Evolutionary conservation across 1,140 invertebrate species (phyloP), one percentile per base, ranked within the genome.

Genomic region (Meloidogyne floridensis): DNA sequence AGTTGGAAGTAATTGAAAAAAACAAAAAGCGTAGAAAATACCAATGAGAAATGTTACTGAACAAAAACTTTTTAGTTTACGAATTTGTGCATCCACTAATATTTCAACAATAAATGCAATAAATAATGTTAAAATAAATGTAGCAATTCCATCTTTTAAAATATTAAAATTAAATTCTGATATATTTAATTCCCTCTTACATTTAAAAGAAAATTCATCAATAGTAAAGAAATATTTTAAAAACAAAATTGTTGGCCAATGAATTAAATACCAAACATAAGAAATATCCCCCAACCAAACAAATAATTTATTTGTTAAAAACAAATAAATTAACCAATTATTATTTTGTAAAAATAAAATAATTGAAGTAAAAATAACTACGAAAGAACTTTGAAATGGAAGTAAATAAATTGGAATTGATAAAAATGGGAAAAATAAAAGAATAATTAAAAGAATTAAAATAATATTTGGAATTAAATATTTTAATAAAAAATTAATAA

Each of bases 211-310:
- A 47, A 80, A 80, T 42, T 80, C 72, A 42, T 80, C 76, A 53
- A 76, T 71, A 15, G 76, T 80, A 71, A 80, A 80, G 51, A 74
- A 80, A 47, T 80, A 80, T 54, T 80, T 80, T n/a, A 76, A 59
- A 71, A 80, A 80, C 20, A 76, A 51, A 69, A 80, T 76, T 32
- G 42, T 54, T 6, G 80, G 80, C 80, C 80, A 80, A 65, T 80
- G 80, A 51, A 80, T 53, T 42, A 77, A 56, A 42, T 20, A 76
- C 47, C n/a, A 79, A 69, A 80, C 10, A 71, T 80, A 80, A 56
- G 80, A 80, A 42, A 80, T 72, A 51, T 80, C 72, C 0, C 80
- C 80, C 11, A 80, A 65, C 72, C 75, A 76, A 53, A 80, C 72
- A 18, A 18, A 51, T 53, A 75, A 5, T 13, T 51, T 18, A 69